A percentile compares a stretch with the other conserved stretches of the same genome.
Evolutionary conservation across 92 coral and sea anemone species (phyloP).

Genomic region (Zoanthus solanderi): DNA sequence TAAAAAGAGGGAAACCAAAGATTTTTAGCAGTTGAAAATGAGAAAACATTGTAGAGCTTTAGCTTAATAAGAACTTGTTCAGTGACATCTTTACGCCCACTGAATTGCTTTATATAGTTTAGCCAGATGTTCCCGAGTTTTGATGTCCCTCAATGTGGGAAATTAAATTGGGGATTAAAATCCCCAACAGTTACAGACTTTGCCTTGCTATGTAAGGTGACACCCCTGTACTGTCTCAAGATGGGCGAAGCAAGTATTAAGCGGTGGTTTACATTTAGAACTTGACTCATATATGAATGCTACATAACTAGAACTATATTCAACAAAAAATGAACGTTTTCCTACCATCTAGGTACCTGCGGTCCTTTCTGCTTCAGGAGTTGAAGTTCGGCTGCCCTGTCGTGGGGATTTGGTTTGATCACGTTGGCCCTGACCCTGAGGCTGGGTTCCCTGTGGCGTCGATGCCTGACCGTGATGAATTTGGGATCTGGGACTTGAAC

Average conservation of each 20-base stretch:
- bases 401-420: conserved; percentile 39
- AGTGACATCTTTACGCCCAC: too few species aligned
- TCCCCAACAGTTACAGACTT: too few species aligned
- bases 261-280: not conserved
- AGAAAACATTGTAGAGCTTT: too few species aligned
- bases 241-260: too few species aligned
- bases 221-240: too few species aligned
- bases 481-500: conserved; percentile 58
- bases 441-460: conserved; percentile 40
- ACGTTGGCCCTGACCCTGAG: conserved; percentile 40
- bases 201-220: too few species aligned
- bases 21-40: too few species aligned
- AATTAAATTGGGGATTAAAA: too few species aligned
- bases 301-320: not conserved
- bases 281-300: not conserved
- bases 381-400: conserved; percentile 49
- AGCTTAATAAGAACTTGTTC: too few species aligned
- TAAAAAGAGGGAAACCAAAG: not conserved
- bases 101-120: too few species aligned
- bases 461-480: conserved; percentile 40
- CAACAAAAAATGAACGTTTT: not conserved
- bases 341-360: conserved; percentile 61
- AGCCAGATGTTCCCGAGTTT: too few species aligned
- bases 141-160: too few species aligned
- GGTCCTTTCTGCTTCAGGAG: conserved; percentile 62